Evolutionary conservation across 2,797 vertebrate genomes (phyloP).

Genomic region (Mormyrus proboscirostris): DNA sequence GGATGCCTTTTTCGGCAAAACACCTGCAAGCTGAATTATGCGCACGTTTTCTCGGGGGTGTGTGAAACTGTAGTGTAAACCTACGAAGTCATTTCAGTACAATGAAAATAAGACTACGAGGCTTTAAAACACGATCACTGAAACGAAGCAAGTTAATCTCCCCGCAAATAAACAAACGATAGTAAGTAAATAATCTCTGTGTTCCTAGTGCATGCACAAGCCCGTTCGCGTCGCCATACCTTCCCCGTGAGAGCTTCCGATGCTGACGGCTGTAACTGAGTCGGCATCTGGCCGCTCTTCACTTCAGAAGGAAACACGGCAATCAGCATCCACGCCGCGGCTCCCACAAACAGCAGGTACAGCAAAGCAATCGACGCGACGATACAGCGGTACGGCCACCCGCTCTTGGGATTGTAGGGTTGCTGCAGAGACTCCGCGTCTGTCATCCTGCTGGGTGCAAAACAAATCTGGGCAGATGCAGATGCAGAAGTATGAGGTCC

Average conservation of each 20-base stretch:
- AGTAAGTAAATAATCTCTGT: not conserved
- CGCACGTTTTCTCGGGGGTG: not conserved
- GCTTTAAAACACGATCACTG: not conserved
- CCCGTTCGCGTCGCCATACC: not conserved
- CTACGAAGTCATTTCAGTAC: not conserved
- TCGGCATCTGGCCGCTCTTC: not conserved
- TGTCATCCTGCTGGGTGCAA: constrained; percentile 20
- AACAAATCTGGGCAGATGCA: not conserved
- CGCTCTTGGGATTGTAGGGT: constrained; percentile 24
- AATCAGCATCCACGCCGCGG: constrained; percentile 10
- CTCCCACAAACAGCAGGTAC: constrained; percentile 33
- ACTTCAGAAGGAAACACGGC: not conserved
- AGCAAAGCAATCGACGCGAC: constrained; percentile 45
- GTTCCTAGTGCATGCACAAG: not conserved
- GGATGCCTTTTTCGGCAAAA: too few relatives aligned
- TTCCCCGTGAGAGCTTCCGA: not conserved
- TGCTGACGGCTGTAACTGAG: not conserved
- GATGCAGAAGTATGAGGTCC: not conserved
- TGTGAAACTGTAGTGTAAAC: not conserved
- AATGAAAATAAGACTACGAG: not conserved
- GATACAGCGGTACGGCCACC: constrained; percentile 48
- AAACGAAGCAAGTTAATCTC: not conserved
- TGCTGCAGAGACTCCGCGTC: constrained; percentile 50
- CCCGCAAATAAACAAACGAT: not conserved
- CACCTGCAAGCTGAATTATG: not conserved